Percentiles rank a stretch among this genome's conserved stretches.
Evolutionary conservation across 2,113 vertebrate genomes (phyloP).

Genomic region (Amazona guildingii): DNA sequence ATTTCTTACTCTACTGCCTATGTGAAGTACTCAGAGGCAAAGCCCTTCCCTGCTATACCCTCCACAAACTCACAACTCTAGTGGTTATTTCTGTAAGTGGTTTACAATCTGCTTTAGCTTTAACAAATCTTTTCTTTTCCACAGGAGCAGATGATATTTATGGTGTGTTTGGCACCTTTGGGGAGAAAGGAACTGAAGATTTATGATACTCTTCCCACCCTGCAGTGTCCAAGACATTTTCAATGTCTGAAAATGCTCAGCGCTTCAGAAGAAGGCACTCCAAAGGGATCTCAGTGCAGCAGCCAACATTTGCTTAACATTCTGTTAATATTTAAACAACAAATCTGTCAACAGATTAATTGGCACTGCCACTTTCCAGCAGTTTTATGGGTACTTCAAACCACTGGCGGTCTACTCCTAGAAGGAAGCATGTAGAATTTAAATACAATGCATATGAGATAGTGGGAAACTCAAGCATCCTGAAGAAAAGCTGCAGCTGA

Average conservation of each 20-base stretch:
- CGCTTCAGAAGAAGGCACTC: not conserved
- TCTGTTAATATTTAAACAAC: conserved; percentile 69
- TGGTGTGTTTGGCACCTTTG: not conserved
- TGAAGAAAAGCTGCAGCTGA: not conserved
- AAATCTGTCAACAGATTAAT: conserved; percentile 73
- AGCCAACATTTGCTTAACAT: conserved; percentile 52
- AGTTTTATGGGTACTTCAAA: conserved; percentile 57
- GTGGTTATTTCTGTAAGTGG: not conserved
- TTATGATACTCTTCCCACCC: not conserved
- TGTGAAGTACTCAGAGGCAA: not conserved
- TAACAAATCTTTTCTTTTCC: not conserved
- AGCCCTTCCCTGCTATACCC: not conserved
- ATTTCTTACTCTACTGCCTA: not conserved
- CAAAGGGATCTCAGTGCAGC: not conserved
- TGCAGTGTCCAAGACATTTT: not conserved
- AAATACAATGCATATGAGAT: not conserved
- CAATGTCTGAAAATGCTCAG: not conserved
- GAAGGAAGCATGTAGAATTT: conserved; percentile 20
- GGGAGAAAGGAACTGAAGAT: not conserved
- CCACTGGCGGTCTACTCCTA: not conserved
- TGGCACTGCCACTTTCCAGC: conserved; percentile 58
- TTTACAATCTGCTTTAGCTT: not conserved
- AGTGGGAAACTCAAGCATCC: not conserved
- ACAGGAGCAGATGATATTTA: not conserved
- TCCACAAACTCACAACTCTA: not conserved